Base-by-base conservation (phyloP, 2,888 invertebrate genomes). In the Lacanobia oleracea region DNA sequence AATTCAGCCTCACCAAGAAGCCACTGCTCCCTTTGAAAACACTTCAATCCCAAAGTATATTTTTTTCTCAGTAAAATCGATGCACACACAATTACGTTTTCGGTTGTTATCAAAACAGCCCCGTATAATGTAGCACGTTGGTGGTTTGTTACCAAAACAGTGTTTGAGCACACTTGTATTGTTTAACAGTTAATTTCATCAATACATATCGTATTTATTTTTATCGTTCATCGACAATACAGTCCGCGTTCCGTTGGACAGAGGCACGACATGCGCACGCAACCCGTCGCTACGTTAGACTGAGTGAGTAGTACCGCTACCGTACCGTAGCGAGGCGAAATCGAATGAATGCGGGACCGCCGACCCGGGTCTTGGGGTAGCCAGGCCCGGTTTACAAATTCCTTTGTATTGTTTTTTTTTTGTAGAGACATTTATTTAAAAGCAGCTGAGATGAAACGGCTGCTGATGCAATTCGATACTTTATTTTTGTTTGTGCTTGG, bases 51-150 rank as follows among this genome's bases (percentile, higher is more conserved):
- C 48, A 72, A 72, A 66, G 62, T 70, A 59, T 73, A n/a, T 60
- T 70, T 75, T 82, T 77, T 86, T 87, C 67, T 76, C 37, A 9
- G 61, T 77, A 82, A 87, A 85, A 82, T 85, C 81, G 77, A 87
- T 86, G 80, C 67, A 78, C 77, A 64, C 71, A 81, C 85, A 67
- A 27, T 27, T 33, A 74, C 53, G 70, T 33, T 72, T 45, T 54
- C 33, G 27, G 10, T 66, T 75, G 66, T 73, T 77, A 73, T 74
- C 57, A 79, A 73, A 81, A 86, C 83, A 78, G 23, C 70, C 21
- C 33, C n/a, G 71, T 57, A 66, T 51, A 27, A 54, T 62, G 51
- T 48, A 45, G 64, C 63, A 70, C 63, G 63, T 59, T 70, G 27
- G 1, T 66, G 23, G 45, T 78, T 51, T 62, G 27, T 67, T 64